These are phyloP conservation scores for Scotopteryx bipunctaria DNA, from an alignment of 2,888 invertebrate species.

Conservation along the genomic window DNA sequence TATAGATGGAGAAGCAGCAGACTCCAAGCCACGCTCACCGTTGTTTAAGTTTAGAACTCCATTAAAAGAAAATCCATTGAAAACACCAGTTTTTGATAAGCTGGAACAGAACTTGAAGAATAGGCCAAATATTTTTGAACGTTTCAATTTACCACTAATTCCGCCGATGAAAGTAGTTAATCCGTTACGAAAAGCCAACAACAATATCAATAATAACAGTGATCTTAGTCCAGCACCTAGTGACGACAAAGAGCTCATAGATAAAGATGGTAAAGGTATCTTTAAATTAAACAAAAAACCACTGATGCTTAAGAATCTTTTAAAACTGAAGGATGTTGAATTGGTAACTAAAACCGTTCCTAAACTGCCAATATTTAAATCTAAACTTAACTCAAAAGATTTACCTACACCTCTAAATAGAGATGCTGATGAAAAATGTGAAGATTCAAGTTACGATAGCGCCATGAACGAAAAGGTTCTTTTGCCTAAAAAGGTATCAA, in stretches of 20 bases:
- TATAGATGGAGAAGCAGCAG: constrained; percentile 1
- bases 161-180: constrained; percentile 37
- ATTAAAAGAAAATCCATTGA: constrained; percentile 12
- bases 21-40: background rate
- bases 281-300: constrained; percentile 30
- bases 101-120: constrained; percentile 11
- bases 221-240: constrained; percentile 37
- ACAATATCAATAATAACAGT: constrained; percentile 14
- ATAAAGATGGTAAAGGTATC: constrained; percentile 5
- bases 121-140: constrained; percentile 13
- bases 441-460: constrained; percentile 19
- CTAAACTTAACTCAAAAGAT: constrained; percentile 14
- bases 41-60: constrained; percentile 10
- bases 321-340: constrained; percentile 59
- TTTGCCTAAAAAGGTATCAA: constrained; percentile 3
- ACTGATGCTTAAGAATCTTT: constrained; percentile 45
- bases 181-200: constrained; percentile 1
- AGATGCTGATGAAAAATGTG: constrained; percentile 10
- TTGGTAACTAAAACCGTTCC: constrained; percentile 31
- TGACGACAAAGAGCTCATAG: constrained; percentile 28
- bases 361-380: constrained; percentile 15
- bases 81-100: constrained; percentile 4
- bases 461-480: constrained; percentile 14
- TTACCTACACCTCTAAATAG: constrained; percentile 6
- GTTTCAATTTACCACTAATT: constrained; percentile 24